Evolutionary conservation across 2,888 invertebrate species (phyloP).

Genomic region (Sphaeridia pumilis): DNA sequence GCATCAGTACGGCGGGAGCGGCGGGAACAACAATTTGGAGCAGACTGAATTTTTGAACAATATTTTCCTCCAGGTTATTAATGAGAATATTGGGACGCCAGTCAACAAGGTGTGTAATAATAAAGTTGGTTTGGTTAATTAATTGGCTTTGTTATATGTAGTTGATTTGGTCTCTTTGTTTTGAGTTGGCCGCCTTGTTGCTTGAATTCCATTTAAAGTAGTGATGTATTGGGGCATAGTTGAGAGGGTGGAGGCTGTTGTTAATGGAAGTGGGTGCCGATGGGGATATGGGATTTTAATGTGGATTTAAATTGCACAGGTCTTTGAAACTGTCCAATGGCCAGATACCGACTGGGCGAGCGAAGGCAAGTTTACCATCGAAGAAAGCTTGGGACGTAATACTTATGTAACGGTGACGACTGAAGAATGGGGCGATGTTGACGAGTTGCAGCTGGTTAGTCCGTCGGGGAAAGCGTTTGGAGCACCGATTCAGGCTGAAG

Average conservation of each 20-base stretch:
- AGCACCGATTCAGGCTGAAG: constrained; percentile 35
- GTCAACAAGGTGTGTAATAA: constrained; percentile 34
- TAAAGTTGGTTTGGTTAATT: too few relatives aligned
- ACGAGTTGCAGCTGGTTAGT: constrained; percentile 36
- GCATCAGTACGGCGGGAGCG: too few relatives aligned
- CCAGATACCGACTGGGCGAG: constrained; percentile 33
- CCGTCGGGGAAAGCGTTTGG: constrained; percentile 36
- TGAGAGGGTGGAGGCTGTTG: too few relatives aligned
- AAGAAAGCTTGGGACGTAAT: constrained; percentile 35
- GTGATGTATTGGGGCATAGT: too few relatives aligned
- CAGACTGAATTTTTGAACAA: constrained; percentile 34
- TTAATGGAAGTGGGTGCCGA: too few relatives aligned
- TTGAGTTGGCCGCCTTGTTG: too few relatives aligned
- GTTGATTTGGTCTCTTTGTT: too few relatives aligned
- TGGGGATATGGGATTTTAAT: too few relatives aligned
- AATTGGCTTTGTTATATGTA: too few relatives aligned
- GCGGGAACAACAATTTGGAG: constrained; percentile 32
- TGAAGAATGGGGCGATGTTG: constrained; percentile 36
- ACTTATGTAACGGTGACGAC: constrained; percentile 36
- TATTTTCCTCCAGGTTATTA: constrained; percentile 33
- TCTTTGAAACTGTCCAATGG: constrained; percentile 34
- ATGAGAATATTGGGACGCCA: constrained; percentile 33
- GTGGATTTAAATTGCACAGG: too few relatives aligned
- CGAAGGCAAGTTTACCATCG: constrained; percentile 35
- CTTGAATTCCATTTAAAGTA: too few relatives aligned